These are phyloP conservation scores for Drosophila lacertosa DNA, from an alignment of 1,140 invertebrate genomes.

Conservation along the genomic window DNA sequence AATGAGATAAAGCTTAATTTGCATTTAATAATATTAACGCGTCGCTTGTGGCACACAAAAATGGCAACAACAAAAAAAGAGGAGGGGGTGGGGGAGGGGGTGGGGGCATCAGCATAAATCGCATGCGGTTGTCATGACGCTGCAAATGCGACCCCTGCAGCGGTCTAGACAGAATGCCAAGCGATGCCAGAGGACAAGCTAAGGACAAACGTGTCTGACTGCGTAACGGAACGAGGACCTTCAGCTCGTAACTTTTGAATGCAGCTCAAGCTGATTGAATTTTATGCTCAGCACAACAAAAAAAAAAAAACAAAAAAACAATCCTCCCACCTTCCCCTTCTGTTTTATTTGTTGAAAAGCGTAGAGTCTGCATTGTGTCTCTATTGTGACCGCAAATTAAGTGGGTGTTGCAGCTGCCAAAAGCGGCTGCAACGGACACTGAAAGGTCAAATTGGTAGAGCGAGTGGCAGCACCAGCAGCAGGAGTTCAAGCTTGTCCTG, in stretches of 20 bases:
- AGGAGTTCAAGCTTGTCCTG: too few relatives aligned
- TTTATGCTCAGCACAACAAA: conserved; percentile 75
- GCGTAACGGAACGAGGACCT: background rate
- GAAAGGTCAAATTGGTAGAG: conserved; percentile 47
- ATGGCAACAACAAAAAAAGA: background rate
- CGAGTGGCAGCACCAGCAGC: too few relatives aligned
- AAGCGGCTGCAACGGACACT: conserved; percentile 55
- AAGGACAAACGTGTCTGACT: conserved; percentile 79
- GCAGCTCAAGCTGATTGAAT: conserved; percentile 80
- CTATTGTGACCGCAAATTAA: conserved; percentile 33
- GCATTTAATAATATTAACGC: conserved; percentile 82
- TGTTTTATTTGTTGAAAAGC: too few relatives aligned
- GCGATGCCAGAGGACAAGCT: conserved; percentile 67
- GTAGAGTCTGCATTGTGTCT: background rate
- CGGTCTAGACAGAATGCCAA: conserved; percentile 43
- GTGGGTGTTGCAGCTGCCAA: conserved; percentile 27
- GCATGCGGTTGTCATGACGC: conserved; percentile 76
- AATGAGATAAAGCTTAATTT: conserved; percentile 82
- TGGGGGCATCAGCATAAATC: conserved; percentile 56
- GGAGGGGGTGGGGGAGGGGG: background rate
- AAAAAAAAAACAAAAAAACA: conserved; percentile 55
- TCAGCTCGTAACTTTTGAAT: conserved; percentile 70
- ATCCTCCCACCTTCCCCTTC: background rate
- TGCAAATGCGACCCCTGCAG: conserved; percentile 51
- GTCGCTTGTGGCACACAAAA: conserved; percentile 33